These are phyloP conservation scores for Serinus canaria DNA, from an alignment of 2,113 vertebrate species.

Conservation along the genomic window DNA sequence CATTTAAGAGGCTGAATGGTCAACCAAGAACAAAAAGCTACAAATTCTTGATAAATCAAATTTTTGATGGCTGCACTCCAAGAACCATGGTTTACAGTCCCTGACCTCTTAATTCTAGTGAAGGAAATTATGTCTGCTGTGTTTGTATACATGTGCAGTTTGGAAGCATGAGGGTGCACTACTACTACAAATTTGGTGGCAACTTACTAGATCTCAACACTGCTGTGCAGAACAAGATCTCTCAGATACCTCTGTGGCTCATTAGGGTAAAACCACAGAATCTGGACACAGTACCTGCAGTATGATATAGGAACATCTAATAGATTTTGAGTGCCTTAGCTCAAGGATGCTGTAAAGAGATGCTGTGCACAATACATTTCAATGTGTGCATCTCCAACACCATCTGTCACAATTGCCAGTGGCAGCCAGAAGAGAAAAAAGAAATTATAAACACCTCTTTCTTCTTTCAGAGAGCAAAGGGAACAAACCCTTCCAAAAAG, in stretches of 20 bases:
- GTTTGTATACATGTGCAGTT: neutral
- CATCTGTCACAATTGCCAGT: neutral
- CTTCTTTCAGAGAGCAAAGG: neutral
- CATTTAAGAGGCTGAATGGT: neutral
- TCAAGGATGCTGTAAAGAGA: neutral
- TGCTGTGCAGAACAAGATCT: neutral
- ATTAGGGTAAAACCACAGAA: neutral
- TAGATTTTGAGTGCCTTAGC: neutral
- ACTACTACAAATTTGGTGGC: too few relatives aligned
- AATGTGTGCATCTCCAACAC: neutral
- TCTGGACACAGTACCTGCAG: neutral
- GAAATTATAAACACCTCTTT: neutral
- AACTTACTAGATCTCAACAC: neutral
- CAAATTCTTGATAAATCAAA: neutral
- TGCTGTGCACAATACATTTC: neutral
- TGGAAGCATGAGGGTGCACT: neutral
- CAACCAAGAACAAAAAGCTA: neutral
- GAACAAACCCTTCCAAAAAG: neutral
- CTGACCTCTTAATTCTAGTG: neutral
- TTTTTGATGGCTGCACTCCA: neutral
- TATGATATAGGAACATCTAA: neutral
- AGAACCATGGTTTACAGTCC: neutral
- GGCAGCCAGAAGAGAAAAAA: neutral
- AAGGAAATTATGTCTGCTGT: neutral
- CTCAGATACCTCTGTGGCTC: neutral